Base-by-base conservation (phyloP, 2,113 vertebrate genomes). In the Hippocampus guttulatus region DNA sequence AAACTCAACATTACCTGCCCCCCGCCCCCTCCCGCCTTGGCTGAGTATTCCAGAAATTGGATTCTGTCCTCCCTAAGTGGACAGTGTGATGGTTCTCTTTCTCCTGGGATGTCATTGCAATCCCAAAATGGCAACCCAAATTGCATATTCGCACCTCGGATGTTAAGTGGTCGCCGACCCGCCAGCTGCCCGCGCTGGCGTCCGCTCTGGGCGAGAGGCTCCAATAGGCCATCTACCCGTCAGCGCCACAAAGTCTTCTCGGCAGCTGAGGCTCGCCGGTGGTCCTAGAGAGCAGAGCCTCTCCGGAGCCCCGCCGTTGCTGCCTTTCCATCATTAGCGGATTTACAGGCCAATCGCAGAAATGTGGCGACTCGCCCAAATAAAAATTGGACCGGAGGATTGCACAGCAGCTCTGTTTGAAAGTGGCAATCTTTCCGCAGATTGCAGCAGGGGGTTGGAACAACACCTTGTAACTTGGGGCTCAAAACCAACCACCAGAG, bases 381-480 rank as follows among this genome's bases (percentile, higher is more conserved):
- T 74, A 84, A 83, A 87, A 80, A 86, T 81, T 68, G 55, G 41
- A 73, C 71, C 23, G 1, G 41, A 64, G 73, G 70, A 70, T 76
- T 68, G 40, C 66, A 51, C 74, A 79, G 20, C 16, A 54, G 52
- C n/a, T n/a, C 52, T 55, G 25, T 58, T 58, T 58, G 55, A 58
- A 58, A 58, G 23, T 58, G 54, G 21, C 52, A 54, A 54, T 51
- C 21, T 55, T 55, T 23, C 52, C 52, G 3, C 3, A n/a, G 52
- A 55, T 55, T 55, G 21, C 52, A 55, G 58, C 63, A 1, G 27
- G 64, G 66, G 62, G 69, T 69, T 84, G 79, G 84, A 76, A 87
- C 74, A 67, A 83, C 82, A 85, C 82, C 84, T 88, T 85, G 78
- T 88, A 82, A 90, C 90, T 81, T 85, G 71, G 81, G 70, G 41